Conservation (phyloP, 2,888 invertebrate species). For the Anarsia innoxiella region DNA sequence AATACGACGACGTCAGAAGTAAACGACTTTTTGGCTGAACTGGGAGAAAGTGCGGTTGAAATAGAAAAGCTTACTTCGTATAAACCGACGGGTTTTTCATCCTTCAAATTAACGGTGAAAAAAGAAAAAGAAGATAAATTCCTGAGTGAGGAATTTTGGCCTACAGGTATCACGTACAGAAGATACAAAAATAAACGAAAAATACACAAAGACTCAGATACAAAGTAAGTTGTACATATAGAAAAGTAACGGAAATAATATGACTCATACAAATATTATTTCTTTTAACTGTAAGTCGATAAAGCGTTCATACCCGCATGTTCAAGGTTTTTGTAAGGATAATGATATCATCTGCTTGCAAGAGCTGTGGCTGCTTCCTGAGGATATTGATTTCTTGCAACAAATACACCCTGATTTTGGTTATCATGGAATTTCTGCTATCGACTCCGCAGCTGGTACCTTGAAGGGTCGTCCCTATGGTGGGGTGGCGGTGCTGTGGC, state of each 20-base stretch:
- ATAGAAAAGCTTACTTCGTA: background rate
- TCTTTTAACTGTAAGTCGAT: slow-evolving; percentile 12
- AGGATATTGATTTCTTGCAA: background rate
- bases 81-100: background rate
- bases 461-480: slow-evolving; percentile 6
- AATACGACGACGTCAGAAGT: background rate
- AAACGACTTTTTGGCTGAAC: background rate
- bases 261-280: slow-evolving; percentile 1
- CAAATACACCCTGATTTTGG: slow-evolving; percentile 1
- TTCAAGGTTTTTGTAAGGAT: background rate
- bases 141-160: slow-evolving; percentile 1
- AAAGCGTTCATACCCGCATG: slow-evolving; percentile 6
- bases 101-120: background rate
- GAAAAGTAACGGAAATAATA: too few species aligned
- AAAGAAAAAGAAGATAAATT: background rate
- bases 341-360: slow-evolving; percentile 5
- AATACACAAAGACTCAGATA: background rate
- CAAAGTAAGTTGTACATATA: too few species aligned
- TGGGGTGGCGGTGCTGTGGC: slow-evolving; percentile 3
- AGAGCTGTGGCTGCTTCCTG: slow-evolving; percentile 10
- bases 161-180: background rate
- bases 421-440: background rate
- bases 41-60: background rate
- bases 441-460: background rate
- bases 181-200: background rate